A percentile compares a stretch with the other conserved stretches of the same genome.
Evolutionary conservation across 2,113 vertebrate genomes (phyloP).

Genomic region (Amphilophus citrinellus): DNA sequence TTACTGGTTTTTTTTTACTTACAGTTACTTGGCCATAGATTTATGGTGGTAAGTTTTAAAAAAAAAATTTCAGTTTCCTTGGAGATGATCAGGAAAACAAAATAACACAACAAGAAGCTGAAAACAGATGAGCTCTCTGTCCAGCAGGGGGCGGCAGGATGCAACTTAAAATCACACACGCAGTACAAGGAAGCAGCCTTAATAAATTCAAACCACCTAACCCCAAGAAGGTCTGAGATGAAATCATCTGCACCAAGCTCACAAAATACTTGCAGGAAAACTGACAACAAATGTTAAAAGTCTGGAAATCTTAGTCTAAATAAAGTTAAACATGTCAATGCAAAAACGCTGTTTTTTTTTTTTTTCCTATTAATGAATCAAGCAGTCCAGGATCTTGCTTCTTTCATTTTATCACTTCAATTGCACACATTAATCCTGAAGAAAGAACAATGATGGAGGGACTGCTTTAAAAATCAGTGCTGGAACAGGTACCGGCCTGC

Average conservation of each 20-base stretch:
- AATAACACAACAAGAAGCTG: neutral
- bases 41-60: neutral
- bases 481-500: no score
- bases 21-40: neutral
- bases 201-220: neutral
- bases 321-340: no score
- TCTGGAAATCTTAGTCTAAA: no score
- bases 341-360: no score
- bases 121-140: neutral
- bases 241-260: neutral
- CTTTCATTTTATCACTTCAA: no score
- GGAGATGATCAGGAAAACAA: neutral
- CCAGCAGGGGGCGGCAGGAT: slow-evolving; percentile 60
- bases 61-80: neutral
- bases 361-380: no score
- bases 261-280: neutral
- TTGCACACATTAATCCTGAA: no score
- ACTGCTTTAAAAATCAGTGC: no score
- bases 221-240: neutral
- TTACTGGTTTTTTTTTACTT: neutral
- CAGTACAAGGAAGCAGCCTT: neutral
- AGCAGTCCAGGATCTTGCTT: no score
- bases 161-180: neutral
- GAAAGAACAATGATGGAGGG: no score
- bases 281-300: no score